Evolutionary conservation across 2,888 invertebrate genomes (phyloP), one percentile per base, ranked within the genome.

Genomic region (Nephrotoma flavescens): DNA sequence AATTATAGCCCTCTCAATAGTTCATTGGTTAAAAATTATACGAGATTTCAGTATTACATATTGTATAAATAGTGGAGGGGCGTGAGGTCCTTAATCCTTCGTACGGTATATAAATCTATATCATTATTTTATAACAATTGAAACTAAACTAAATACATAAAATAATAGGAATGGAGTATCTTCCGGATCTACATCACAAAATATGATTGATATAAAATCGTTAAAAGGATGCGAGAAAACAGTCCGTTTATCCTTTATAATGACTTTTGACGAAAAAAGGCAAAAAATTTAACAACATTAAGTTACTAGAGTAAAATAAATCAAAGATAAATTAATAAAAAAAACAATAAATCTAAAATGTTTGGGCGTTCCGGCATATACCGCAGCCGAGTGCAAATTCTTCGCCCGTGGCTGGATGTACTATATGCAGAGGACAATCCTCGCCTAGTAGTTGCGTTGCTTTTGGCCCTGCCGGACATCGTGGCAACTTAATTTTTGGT

Each of bases 351-450:
- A 5, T 42, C 87, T 88, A 97, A 92, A 97, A 97, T 31, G 97
- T 97, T 92, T 97, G 96, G 88, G 97, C 96, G 93, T 99, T 98
- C 84, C 99, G 94, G 90, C 99, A 99, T 86, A 99, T 97, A 84
- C 99, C 99, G 92, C 99, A 99, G 88, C 99, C 99, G 85, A 99
- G 94, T 86, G 99, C 99, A 92, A 98, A 99, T 92, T 99, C 99
- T 91, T 99, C 99, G 47, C 99, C 99, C 0, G 99, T 99, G 5
- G 97, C 95, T 44, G 99, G 99, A 92, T 99, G 99, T 89, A 96
- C 95, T 4, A 99, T 96, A 92, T 98, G 98, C 45, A 99, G 93
- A 0, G 99, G 99, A 90, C 99, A 99, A 90, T 98, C 98, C 15
- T 98, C 98, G 9, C 98, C 98, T 88, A 98, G 96, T 88, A 99